Evolutionary conservation across 2,888 invertebrate genomes (phyloP).

Genomic region (Lypha dubia): DNA sequence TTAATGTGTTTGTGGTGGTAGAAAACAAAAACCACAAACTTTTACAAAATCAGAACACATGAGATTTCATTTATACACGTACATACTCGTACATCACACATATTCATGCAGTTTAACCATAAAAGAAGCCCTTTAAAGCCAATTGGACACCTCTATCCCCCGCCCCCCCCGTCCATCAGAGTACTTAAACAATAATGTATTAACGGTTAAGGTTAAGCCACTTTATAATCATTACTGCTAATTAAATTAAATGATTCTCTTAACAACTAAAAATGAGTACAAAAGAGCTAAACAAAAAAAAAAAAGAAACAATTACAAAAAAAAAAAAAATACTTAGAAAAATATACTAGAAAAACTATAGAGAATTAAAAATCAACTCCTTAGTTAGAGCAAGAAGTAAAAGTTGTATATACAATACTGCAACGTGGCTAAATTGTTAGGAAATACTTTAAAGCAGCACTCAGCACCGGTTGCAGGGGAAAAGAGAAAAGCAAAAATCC

Average conservation of each 20-base stretch:
- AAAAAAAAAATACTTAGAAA: too few relatives aligned
- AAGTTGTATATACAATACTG: constrained; percentile 35
- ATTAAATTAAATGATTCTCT: constrained; percentile 67
- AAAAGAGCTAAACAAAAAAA: constrained; percentile 21
- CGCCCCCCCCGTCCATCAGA: too few relatives aligned
- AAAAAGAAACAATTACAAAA: constrained; percentile 14
- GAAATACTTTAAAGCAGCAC: constrained; percentile 52
- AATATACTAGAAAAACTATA: constrained; percentile 16
- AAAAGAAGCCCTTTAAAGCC: constrained; percentile 13
- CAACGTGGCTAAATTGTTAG: constrained; percentile 50
- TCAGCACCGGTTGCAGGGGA: constrained; percentile 7
- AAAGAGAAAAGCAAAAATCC: neutral
- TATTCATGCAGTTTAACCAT: neutral
- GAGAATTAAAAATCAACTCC: constrained; percentile 55
- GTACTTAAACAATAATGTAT: constrained; percentile 12
- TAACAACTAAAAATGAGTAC: constrained; percentile 36
- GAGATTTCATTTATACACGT: neutral
- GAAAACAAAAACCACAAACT: constrained; percentile 5
- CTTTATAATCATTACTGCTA: constrained; percentile 68
- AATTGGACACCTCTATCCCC: neutral
- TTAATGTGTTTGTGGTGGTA: constrained; percentile 17
- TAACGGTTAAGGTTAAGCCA: constrained; percentile 64
- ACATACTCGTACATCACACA: too few relatives aligned
- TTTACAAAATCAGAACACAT: constrained; percentile 6
- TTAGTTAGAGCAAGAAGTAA: constrained; percentile 11